Evolutionary conservation across 2,888 invertebrate species (phyloP), one percentile per base, ranked within the genome.

Genomic region (Drosophila birchii): DNA sequence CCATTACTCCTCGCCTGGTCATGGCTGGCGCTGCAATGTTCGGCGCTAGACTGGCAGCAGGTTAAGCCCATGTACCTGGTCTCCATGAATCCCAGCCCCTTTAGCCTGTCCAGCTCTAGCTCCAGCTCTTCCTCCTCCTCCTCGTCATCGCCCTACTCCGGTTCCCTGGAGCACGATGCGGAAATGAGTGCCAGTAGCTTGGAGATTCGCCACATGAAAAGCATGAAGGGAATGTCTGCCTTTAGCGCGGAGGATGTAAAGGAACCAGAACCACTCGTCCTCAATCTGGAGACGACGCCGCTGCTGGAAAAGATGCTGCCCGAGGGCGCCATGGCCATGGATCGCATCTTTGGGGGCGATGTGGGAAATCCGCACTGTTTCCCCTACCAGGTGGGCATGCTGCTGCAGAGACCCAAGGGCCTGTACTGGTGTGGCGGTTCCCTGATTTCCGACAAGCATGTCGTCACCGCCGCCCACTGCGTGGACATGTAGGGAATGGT

Each of bases 1-100:
- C 59, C 69, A 56, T 44, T 67, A 56, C 54, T 72, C 55, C 49
- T 71, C 72, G 54, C 47, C 54, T 71, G 71, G 57, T 49, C 64
- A 51, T 66, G 64, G 36, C 55, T 64, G n/a, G 44, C 75, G 75
- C 72, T 79, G 54, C 76, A 61, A n/a, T 45, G 76, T 29, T 71
- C 58, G 63, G 85, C 89, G 44, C 78, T 91, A 61, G 89, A 90
- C 71, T 92, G 92, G 92, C 84, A 86, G 74, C 82, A 86, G 78
- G 92, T 92, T 70, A 92, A 91, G 78, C 92, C 92, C 20, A 92
- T 92, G 92, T 90, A 90, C 78, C 80, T 92, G 75, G 90, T 92
- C 32, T 87, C 91, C 63, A 92, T 92, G 90, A 88, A 89, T 73
- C 89, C 91, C 60, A 72, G 82, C 16, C 78, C 86, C 23, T 67